Conservation (phyloP, 1,140 invertebrate genomes). For the Rhopalosiphum maidis region DNA sequence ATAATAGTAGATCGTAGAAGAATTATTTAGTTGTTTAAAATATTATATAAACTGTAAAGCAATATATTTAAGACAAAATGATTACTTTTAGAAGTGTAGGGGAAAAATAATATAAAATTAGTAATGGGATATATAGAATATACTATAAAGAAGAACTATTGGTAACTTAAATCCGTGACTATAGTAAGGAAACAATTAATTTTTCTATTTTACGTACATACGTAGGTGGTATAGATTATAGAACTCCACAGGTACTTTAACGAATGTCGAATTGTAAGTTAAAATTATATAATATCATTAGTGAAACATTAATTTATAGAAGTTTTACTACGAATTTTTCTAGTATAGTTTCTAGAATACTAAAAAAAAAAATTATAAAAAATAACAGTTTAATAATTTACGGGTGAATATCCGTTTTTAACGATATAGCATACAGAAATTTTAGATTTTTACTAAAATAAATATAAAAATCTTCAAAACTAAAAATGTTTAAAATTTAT, state of each 20-base stretch:
- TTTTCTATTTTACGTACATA: background rate
- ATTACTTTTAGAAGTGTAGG: background rate
- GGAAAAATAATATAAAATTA: background rate
- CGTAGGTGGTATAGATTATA: background rate
- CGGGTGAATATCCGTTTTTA: background rate
- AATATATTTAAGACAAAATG: background rate
- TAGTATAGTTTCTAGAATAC: background rate
- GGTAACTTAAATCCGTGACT: background rate
- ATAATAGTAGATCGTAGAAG: background rate
- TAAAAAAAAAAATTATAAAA: background rate
- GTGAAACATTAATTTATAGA: background rate
- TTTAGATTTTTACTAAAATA: background rate
- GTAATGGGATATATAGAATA: background rate
- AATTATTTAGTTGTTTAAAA: constrained; percentile 7
- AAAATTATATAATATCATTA: constrained; percentile 19
- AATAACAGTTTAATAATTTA: background rate
- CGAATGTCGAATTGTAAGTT: background rate
- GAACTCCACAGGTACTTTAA: background rate
- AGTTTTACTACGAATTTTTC: background rate
- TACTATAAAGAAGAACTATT: background rate
- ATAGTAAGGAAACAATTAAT: constrained; percentile 5
- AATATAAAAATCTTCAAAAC: background rate
- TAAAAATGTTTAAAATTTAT: background rate
- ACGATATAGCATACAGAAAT: background rate
- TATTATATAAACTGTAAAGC: background rate